A percentile compares a stretch with the other conserved stretches of the same genome.
These are phyloP conservation scores for Hirudo medicinalis DNA, from an alignment of 1,140 invertebrate species.

Conservation along the genomic window DNA sequence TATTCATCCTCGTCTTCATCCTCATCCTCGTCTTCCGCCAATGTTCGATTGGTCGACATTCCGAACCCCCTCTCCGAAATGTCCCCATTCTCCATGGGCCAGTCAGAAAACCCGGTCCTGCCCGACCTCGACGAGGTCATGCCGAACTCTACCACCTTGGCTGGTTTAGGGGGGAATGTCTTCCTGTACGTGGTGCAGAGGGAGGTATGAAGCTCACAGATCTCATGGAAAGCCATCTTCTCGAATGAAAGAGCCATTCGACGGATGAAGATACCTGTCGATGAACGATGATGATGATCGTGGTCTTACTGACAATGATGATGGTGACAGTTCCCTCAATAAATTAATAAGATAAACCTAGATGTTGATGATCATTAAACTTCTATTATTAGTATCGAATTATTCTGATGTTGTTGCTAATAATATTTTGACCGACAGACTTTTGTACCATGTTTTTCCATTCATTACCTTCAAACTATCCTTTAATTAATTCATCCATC, in stretches of 20 bases:
- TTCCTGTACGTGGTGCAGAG: conserved; percentile 11
- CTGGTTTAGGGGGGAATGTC: neutral
- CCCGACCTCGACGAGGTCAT: neutral
- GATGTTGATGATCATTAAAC: too few species aligned
- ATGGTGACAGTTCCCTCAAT: neutral
- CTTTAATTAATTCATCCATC: neutral
- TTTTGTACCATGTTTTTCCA: too few species aligned
- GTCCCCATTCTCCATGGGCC: neutral
- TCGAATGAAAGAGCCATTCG: conserved; percentile 65
- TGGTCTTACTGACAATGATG: neutral
- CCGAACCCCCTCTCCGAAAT: neutral
- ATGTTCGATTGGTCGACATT: neutral
- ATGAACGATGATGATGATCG: neutral
- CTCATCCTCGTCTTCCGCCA: neutral
- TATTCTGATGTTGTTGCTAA: too few species aligned
- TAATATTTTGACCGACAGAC: too few species aligned
- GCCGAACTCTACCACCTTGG: neutral
- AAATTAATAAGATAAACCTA: too few species aligned
- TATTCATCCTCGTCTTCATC: neutral
- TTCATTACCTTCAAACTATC: too few species aligned
- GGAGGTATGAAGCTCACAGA: conserved; percentile 36
- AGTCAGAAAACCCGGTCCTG: neutral
- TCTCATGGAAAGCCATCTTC: conserved; percentile 65
- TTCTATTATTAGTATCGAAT: too few species aligned
- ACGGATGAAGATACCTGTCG: conserved; percentile 57